phyloP scores from a whole-genome alignment of 2,113 vertebrate genomes.

The Siniperca knerii region DNA sequence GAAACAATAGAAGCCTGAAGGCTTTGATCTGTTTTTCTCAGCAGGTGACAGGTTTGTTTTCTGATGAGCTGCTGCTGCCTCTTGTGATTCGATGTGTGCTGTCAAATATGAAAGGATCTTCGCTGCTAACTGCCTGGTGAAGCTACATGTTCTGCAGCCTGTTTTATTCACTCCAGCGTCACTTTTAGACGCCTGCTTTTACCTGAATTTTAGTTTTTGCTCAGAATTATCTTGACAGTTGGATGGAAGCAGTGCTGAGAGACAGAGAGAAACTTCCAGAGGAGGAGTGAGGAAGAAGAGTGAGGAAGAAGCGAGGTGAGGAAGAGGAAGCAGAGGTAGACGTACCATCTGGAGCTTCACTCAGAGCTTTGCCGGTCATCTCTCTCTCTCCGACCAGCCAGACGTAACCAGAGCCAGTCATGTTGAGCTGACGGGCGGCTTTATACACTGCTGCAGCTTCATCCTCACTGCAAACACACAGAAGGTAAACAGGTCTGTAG shows the following conservation, averaged over 20 bases:
- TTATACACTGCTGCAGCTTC: slow-evolving; percentile 95
- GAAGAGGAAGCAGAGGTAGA: slow-evolving; percentile 19
- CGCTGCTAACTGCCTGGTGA: not conserved
- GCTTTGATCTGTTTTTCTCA: not conserved
- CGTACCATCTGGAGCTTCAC: slow-evolving; percentile 95
- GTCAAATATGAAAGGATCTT: not conserved
- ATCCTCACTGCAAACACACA: slow-evolving; percentile 90
- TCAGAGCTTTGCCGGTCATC: slow-evolving; percentile 95
- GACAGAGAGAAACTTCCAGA: slow-evolving; percentile 18
- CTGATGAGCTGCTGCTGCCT: not conserved
- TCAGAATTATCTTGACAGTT: not conserved
- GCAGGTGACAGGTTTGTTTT: not conserved
- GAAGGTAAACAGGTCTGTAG: too few relatives aligned
- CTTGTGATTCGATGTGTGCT: not conserved
- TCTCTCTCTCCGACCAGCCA: slow-evolving; percentile 98
- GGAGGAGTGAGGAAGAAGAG: slow-evolving; percentile 1
- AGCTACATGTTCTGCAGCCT: too few relatives aligned
- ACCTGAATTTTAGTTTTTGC: not conserved
- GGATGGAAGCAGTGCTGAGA: slow-evolving; percentile 69
- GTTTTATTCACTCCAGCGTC: too few relatives aligned
- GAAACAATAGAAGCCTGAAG: not conserved
- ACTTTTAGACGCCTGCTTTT: not conserved
- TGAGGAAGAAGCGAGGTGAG: not conserved
- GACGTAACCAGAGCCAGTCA: slow-evolving; percentile 97
- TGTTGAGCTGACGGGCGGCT: slow-evolving; percentile 95